Base-by-base conservation (phyloP, 2,113 vertebrate genomes). In the Callipepla californica region DNA sequence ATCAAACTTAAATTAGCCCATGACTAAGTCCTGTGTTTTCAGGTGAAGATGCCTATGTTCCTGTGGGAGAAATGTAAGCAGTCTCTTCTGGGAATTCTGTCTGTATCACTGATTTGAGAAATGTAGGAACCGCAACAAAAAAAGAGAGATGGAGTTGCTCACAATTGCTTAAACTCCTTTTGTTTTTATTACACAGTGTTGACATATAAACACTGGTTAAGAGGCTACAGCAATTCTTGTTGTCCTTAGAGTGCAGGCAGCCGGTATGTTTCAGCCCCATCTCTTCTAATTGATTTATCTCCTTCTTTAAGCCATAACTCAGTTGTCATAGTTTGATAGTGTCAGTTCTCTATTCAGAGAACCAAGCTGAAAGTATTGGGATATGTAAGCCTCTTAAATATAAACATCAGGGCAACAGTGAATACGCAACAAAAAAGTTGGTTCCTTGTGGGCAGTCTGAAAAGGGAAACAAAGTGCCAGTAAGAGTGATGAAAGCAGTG, bases 161-260 rank as follows among this genome's bases (percentile, higher is more conserved):
- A 50, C 3, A 3, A 21, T 62, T 16, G 47, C 47, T 93, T 51
- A 30, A 23, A n/a, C 17, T 4, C 13, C 38, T 34, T 47, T 65
- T 16, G 8, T 78, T 89, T 92, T 92, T 92, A n/a, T 93, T 87
- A 47, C 17, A 34, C 20, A 4, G 4, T 76, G 58, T 77, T 92
- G 78, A 79, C 36, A 48, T n/a, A 40, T 57, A 59, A 69, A 38
- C 34, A 22, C 0, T 0, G 55, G 26, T 67, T 67, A 83, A 74
- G 63, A 85, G 19, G 30, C 51, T 21, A 68, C 55, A 34, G 77
- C 34, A 21, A 0, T 89, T 90, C 32, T 72, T 61, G 0, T 0
- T 4, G 57, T 75, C 61, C 74, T 94, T 4, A 44, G 55, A 67
- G 47, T 75, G 58, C 36, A 78, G 73, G 18, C 0, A 0, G 15